Evolutionary conservation across 2,113 vertebrate genomes (phyloP), one percentile per base, ranked within the genome.

Genomic region (Notechis scutatus): DNA sequence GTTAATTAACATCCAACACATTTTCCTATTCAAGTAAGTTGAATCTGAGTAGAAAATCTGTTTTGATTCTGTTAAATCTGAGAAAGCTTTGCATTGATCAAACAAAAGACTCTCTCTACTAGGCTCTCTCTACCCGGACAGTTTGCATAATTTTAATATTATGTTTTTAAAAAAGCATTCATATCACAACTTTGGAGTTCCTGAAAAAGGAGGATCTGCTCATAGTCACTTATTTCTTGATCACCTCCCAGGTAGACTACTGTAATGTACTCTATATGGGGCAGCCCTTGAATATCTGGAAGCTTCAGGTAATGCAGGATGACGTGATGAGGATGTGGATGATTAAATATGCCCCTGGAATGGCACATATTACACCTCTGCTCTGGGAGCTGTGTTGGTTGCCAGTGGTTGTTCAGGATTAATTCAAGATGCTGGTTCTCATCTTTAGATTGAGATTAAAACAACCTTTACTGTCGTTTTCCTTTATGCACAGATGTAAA

Each of bases 1-100:
- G 81, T 91, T 91, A 87, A 91, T 91, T 91, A 91, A 87, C 91
- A 91, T 50, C 81, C 81, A 59, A 91, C 91, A 91, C 81, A 91
- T 91, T 91, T 91, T 55, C 29, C 81, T 87, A 50, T 91, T 91
- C 81, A 91, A 91, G 61, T 50, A 91, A 91, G 55, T 47, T 21
- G 42, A 50, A 91, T 87, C 81, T 34, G 81, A 59, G 61, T 24
- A n/a, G 45, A 59, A 87, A 91, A 59, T 54, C 91, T 69, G 29
- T 34, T 88, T 52, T 52, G 24, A 88, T 88, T 69, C 23, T 52
- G 21, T 18, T 26, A 39, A 42, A 91, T 26, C 91, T 59, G 42
- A 85, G n/a, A 90, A 47, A 56, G 55, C 26, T 91, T 29, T 87
- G 39, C 29, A 14, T 29, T 85, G 39, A 91, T 15, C 23, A 45